Evolutionary conservation across 2,113 vertebrate genomes (phyloP).

Genomic region (Lophura nycthemera): DNA sequence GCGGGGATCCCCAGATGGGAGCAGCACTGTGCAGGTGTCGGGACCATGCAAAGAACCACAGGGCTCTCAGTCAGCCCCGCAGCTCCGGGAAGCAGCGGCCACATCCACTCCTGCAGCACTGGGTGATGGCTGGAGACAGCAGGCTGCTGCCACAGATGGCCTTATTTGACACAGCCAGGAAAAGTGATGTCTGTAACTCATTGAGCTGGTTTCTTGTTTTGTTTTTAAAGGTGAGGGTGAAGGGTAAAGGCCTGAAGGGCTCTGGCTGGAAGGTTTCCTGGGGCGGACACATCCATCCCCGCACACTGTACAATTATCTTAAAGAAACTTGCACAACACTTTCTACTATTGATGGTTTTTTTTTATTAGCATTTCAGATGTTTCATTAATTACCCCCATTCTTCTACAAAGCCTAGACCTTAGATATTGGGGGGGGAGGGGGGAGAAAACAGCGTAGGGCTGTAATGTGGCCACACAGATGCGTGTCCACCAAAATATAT

Average conservation of each 20-base stretch:
- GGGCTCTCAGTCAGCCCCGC: background rate
- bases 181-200: background rate
- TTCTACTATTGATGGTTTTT: background rate
- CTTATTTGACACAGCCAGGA: background rate
- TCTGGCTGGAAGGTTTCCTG: background rate
- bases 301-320: background rate
- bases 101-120: background rate
- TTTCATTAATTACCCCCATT: background rate
- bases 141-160: background rate
- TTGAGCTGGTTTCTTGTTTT: background rate
- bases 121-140: background rate
- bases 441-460: background rate
- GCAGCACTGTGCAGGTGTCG: background rate
- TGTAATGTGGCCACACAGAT: background rate
- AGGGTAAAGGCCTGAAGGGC: background rate
- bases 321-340: background rate
- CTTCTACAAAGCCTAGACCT: background rate
- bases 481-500: background rate
- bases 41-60: background rate
- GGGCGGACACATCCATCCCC: background rate
- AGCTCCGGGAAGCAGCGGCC: background rate
- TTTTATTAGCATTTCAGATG: background rate
- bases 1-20: background rate
- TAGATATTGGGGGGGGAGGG: background rate
- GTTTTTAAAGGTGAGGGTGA: background rate